These are phyloP conservation scores for Acanthacorydalis orientalis DNA, from an alignment of 2,888 invertebrate species.

Conservation along the genomic window DNA sequence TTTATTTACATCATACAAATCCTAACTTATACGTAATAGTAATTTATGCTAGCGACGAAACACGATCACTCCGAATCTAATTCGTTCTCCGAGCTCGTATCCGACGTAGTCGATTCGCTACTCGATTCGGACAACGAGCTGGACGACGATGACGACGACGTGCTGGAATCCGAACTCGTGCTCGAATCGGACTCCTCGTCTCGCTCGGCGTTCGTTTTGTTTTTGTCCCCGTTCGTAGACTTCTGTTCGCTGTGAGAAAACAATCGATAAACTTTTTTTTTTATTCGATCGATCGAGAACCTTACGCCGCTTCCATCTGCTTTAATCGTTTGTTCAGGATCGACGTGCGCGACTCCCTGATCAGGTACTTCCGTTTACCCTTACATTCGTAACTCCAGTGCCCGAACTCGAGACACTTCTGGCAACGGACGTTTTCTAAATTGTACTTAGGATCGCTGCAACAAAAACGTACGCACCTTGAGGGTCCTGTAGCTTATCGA, in stretches of 20 bases:
- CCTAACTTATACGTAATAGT: too few relatives aligned
- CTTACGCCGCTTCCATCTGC: slow-evolving; percentile 22
- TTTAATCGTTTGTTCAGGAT: slow-evolving; percentile 53
- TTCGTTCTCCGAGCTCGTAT: background rate
- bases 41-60: too few relatives aligned
- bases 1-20: too few relatives aligned
- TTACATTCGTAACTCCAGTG: slow-evolving; percentile 94
- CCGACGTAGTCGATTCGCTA: background rate
- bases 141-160: background rate
- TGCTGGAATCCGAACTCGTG: background rate
- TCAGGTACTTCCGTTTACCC: slow-evolving; percentile 73
- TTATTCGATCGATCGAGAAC: background rate
- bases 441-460: too few relatives aligned
- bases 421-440: slow-evolving; percentile 46
- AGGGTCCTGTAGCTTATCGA: too few relatives aligned
- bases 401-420: slow-evolving; percentile 81
- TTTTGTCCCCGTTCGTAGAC: background rate
- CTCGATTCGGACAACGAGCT: background rate
- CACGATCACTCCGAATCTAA: background rate
- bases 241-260: background rate
- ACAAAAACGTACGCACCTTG: too few relatives aligned
- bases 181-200: background rate
- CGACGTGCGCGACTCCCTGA: slow-evolving; percentile 68
- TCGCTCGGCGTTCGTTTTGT: background rate
- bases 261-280: background rate